phyloP scores from a whole-genome alignment of 92 coral and sea anemone genomes.

The Desmophyllum pertusum region DNA sequence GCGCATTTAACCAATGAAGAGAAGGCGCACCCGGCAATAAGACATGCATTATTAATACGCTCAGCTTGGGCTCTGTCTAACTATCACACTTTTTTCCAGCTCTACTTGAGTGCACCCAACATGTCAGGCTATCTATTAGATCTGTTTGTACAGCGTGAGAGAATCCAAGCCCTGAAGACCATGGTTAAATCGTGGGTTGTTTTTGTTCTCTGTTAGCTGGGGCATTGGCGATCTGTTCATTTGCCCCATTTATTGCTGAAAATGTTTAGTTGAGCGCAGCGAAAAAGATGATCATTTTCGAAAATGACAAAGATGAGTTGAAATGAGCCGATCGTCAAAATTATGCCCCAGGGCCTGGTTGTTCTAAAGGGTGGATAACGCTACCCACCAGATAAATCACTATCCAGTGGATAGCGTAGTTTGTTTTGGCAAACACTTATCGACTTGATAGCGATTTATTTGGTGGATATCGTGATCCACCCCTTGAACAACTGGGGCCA shows the following conservation, averaged over 20 bases:
- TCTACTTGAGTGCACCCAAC: constrained; percentile 95
- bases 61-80: constrained; percentile 99
- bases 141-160: constrained; percentile 95
- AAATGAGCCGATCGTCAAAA: constrained; percentile 38
- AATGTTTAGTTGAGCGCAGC: not conserved
- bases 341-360: too few relatives aligned
- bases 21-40: constrained; percentile 84
- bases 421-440: too few relatives aligned
- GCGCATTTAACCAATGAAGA: constrained; percentile 82
- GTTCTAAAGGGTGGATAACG: too few relatives aligned
- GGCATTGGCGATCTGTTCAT: constrained; percentile 36
- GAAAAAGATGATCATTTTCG: not conserved
- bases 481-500: too few relatives aligned
- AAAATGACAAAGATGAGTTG: not conserved
- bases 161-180: constrained; percentile 90
- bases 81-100: constrained; percentile 99
- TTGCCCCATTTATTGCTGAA: not conserved
- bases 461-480: too few relatives aligned
- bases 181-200: constrained; percentile 99
- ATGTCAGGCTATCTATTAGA: constrained; percentile 99
- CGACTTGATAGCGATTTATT: too few relatives aligned
- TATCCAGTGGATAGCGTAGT: too few relatives aligned
- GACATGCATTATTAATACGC: constrained; percentile 88
- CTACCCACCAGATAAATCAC: too few relatives aligned
- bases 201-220: constrained; percentile 69